phyloP scores from a whole-genome alignment of 2,113 vertebrate genomes.

The Leptocoma aspasia region DNA sequence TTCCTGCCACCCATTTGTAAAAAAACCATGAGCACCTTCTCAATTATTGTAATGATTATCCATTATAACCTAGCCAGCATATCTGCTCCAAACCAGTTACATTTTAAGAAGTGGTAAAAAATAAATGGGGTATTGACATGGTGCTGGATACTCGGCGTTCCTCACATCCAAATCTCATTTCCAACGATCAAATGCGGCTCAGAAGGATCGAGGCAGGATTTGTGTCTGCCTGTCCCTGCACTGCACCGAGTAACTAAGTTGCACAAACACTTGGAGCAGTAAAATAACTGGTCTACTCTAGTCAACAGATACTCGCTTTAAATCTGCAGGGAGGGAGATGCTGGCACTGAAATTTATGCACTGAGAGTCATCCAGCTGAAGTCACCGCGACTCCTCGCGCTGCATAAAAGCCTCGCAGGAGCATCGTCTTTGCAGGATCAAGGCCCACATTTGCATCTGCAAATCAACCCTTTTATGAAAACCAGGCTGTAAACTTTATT shows the following conservation, averaged over 20 bases:
- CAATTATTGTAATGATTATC: neutral
- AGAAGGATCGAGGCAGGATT: neutral
- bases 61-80: neutral
- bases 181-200: neutral
- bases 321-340: neutral
- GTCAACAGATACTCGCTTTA: neutral
- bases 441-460: neutral
- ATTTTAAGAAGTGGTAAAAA: neutral
- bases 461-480: neutral
- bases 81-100: neutral
- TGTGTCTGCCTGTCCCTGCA: neutral
- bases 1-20: neutral
- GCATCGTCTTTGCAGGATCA: neutral
- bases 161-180: neutral
- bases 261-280: neutral
- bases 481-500: neutral
- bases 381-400: neutral
- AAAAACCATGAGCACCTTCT: neutral
- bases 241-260: neutral
- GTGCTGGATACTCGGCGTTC: neutral
- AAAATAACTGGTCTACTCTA: neutral
- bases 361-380: conserved; percentile 19
- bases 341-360: neutral
- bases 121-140: neutral
- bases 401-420: neutral